Conservation (phyloP, 2,888 invertebrate species). For the Eutolmus rufibarbis region DNA sequence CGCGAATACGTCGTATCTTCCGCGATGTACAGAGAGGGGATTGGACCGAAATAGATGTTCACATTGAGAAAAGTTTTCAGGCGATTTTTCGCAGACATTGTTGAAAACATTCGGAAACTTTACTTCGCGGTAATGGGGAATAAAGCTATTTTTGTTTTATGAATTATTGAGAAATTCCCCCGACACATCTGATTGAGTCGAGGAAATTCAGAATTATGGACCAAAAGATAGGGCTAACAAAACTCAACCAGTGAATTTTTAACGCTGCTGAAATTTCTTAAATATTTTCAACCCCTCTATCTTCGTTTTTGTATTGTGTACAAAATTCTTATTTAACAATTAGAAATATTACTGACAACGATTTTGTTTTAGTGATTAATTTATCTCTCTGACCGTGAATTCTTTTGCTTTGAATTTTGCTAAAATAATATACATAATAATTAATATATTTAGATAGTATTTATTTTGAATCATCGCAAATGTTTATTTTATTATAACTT, state of each 20-base stretch:
- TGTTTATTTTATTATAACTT: neutral
- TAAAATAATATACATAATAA: neutral
- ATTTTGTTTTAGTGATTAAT: neutral
- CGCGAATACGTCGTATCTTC: neutral
- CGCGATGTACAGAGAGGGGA: neutral
- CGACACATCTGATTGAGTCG: neutral
- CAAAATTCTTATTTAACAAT: neutral
- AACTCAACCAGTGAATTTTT: neutral
- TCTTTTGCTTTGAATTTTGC: neutral
- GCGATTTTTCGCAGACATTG: conserved; percentile 6
- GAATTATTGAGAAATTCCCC: neutral
- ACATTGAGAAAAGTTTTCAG: conserved; percentile 6
- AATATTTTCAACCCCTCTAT: neutral
- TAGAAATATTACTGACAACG: neutral
- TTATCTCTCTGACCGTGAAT: neutral
- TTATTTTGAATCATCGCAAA: neutral
- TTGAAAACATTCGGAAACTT: neutral
- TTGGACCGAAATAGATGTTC: conserved; percentile 30
- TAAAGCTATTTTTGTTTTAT: conserved; percentile 7
- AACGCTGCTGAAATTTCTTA: neutral
- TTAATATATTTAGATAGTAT: neutral
- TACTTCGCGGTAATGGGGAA: neutral
- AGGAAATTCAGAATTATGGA: neutral
- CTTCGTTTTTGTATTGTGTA: neutral
- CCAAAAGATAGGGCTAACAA: neutral